Evolutionary conservation across 1,140 invertebrate genomes (phyloP).

Genomic region (Leptinotarsa undecemlineata): DNA sequence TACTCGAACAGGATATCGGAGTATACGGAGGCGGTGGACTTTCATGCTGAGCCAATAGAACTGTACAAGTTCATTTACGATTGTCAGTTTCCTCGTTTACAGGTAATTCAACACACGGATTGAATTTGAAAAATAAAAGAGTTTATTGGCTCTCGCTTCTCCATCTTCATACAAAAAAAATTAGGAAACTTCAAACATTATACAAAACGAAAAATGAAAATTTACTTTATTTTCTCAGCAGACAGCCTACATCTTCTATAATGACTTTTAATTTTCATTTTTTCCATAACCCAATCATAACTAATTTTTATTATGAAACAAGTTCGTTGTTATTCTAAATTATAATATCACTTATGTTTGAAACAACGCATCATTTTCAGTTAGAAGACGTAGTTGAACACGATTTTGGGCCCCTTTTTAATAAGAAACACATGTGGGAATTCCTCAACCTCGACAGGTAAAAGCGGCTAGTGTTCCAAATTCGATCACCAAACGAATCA

Average conservation of each 20-base stretch:
- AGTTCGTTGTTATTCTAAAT: background rate
- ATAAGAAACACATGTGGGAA: conserved; percentile 42
- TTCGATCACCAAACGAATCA: background rate
- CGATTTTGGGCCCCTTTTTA: conserved; percentile 42
- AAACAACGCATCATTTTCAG: conserved; percentile 24
- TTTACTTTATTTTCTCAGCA: too few relatives aligned
- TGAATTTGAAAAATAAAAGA: too few relatives aligned
- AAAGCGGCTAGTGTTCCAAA: background rate
- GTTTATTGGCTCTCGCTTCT: too few relatives aligned
- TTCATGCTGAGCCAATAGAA: background rate
- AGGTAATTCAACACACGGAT: background rate
- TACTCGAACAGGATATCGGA: background rate
- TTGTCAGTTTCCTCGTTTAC: background rate
- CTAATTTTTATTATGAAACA: background rate
- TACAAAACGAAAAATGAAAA: too few relatives aligned
- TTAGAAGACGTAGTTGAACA: conserved; percentile 41
- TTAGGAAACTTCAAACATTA: too few relatives aligned
- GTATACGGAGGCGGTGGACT: background rate
- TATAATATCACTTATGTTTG: too few relatives aligned
- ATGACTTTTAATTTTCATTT: background rate
- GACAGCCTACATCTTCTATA: background rate
- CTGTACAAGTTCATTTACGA: background rate
- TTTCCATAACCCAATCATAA: background rate
- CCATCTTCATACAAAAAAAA: too few relatives aligned
- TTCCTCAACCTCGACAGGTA: conserved; percentile 40